A percentile compares a stretch with the other conserved stretches of the same genome.
phyloP scores from a whole-genome alignment of 2,113 vertebrate genomes.

The Bothrops jararaca region DNA sequence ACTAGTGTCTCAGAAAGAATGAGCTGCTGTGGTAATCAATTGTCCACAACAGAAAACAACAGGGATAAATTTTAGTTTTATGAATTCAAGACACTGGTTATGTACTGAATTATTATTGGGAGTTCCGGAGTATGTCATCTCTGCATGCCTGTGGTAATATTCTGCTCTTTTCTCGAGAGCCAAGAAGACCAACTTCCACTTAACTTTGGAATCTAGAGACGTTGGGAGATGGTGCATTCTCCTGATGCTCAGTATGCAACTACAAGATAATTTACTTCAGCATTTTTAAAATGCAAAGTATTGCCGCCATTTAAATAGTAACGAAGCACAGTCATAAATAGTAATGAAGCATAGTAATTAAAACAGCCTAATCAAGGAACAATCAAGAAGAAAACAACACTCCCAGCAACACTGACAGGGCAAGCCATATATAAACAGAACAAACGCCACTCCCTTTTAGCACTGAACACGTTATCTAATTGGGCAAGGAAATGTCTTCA shows the following conservation, averaged over 20 bases:
- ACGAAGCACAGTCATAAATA: conserved; percentile 12
- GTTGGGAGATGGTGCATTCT: conserved; percentile 29
- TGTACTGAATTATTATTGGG: neutral
- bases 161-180: neutral
- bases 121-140: neutral
- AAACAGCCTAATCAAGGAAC: neutral
- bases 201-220: neutral
- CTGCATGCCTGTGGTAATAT: neutral
- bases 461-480: neutral
- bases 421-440: neutral
- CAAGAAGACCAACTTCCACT: neutral
- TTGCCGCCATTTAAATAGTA: conserved; percentile 10
- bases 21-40: neutral
- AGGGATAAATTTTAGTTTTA: neutral
- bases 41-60: neutral
- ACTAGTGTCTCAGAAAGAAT: neutral
- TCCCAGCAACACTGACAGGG: neutral
- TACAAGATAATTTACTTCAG: conserved; percentile 12
- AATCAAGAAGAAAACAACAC: neutral
- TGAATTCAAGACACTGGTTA: neutral
- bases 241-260: neutral
- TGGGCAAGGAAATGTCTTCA: neutral
- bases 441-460: neutral
- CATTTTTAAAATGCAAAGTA: neutral
- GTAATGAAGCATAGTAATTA: neutral